phyloP scores from a whole-genome alignment of 2,888 invertebrate species.

The Conomelus anceps region DNA sequence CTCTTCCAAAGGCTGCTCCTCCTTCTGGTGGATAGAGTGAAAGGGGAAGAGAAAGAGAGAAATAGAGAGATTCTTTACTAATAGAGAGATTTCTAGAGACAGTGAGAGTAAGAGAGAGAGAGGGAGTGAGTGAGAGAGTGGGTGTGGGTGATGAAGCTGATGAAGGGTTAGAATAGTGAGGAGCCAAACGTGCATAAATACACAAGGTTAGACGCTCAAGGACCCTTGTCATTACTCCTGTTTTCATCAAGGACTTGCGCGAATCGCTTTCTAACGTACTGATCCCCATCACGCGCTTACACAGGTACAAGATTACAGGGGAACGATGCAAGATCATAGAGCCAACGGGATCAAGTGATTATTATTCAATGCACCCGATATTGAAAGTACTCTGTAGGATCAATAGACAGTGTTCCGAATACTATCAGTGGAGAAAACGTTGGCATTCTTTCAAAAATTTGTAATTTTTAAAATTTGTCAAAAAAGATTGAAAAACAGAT shows the following conservation, averaged over 20 bases:
- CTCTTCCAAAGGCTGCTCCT: no score
- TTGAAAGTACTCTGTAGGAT: background rate
- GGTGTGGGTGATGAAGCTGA: background rate
- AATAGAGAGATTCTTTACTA: no score
- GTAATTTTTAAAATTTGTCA: no score
- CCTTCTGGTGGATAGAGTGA: constrained; percentile 15
- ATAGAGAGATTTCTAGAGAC: no score
- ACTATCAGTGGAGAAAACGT: background rate
- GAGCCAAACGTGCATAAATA: constrained; percentile 15
- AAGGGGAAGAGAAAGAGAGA: constrained; percentile 24
- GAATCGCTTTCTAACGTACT: no score
- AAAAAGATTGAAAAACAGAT: no score
- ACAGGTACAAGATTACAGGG: background rate
- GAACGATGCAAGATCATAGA: background rate
- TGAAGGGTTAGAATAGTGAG: constrained; percentile 8
- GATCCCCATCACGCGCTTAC: background rate
- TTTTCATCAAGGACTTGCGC: background rate
- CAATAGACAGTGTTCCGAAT: background rate
- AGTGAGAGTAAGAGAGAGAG: background rate
- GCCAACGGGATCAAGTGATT: background rate
- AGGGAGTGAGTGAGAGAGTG: constrained; percentile 1
- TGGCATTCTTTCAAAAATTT: background rate
- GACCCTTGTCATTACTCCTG: background rate
- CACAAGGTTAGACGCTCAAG: background rate
- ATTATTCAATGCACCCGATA: background rate